Conservation (phyloP, 2,888 invertebrate species). For the Diadegma fenestrale region DNA sequence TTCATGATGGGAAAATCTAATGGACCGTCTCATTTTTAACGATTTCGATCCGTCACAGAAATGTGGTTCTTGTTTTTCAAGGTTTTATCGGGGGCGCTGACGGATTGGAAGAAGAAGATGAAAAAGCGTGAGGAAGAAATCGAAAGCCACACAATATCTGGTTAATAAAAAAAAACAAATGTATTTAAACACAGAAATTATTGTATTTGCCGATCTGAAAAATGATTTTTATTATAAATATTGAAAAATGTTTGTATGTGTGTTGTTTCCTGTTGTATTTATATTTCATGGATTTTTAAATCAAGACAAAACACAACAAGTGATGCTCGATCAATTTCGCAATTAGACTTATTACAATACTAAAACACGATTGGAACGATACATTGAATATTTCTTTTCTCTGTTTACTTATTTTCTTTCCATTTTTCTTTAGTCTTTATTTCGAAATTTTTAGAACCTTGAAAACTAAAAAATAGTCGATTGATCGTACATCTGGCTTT, state of each 20-base stretch:
- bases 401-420: not conserved
- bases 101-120: too few species aligned
- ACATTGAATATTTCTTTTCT: slow-evolving; percentile 72
- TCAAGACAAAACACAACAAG: slow-evolving; percentile 13
- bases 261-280: not conserved
- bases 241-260: slow-evolving; percentile 78
- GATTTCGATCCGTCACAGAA: too few species aligned
- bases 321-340: slow-evolving; percentile 19
- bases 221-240: slow-evolving; percentile 82
- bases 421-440: not conserved
- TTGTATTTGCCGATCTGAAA: slow-evolving; percentile 71
- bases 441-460: not conserved
- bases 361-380: slow-evolving; percentile 72
- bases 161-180: not conserved
- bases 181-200: not conserved
- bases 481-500: slow-evolving; percentile 5
- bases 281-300: not conserved
- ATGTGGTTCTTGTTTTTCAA: too few species aligned
- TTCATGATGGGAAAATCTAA: not conserved
- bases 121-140: not conserved
- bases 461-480: slow-evolving; percentile 39
- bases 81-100: too few species aligned
- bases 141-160: not conserved
- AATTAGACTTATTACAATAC: slow-evolving; percentile 71
- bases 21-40: not conserved